Percentiles rank a stretch among this genome's conserved stretches.
Evolutionary conservation across 1,140 invertebrate genomes (phyloP).

Genomic region (Leptoteleia sp.): DNA sequence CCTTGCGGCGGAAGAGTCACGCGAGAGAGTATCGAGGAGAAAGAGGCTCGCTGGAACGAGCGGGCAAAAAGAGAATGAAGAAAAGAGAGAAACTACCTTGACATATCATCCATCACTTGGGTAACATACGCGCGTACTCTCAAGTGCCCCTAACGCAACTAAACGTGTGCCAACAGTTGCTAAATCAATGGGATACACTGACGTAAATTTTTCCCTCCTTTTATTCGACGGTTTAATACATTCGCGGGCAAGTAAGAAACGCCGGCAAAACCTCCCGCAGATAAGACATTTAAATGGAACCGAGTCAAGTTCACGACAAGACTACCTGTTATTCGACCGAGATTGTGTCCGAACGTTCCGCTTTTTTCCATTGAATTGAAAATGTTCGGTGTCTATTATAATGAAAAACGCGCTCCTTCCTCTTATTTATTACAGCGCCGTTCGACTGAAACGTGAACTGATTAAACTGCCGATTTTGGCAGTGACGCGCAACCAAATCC

Average conservation of each 20-base stretch:
- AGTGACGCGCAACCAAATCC: constrained; percentile 1
- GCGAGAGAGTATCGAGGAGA: constrained; percentile 68
- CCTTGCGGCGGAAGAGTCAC: constrained; percentile 73
- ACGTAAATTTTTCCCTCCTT: constrained; percentile 23
- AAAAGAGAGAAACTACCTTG: constrained; percentile 61
- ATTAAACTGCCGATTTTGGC: constrained; percentile 45
- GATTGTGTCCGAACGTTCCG: constrained; percentile 36
- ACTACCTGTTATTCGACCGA: constrained; percentile 43
- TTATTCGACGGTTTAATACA: constrained; percentile 27
- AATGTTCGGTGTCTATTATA: constrained; percentile 43
- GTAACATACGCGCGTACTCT: constrained; percentile 69
- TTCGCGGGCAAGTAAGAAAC: constrained; percentile 41
- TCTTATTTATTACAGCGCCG: constrained; percentile 33
- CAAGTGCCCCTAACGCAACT: constrained; percentile 47
- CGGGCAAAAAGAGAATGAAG: constrained; percentile 37
- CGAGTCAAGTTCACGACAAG: constrained; percentile 54
- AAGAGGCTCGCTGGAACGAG: constrained; percentile 28
- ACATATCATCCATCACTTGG: constrained; percentile 72
- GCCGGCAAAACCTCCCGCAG: constrained; percentile 33
- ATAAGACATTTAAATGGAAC: constrained; percentile 57
- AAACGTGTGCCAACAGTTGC: constrained; percentile 62
- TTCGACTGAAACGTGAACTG: constrained; percentile 1
- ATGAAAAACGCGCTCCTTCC: constrained; percentile 32
- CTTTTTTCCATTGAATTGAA: constrained; percentile 50
- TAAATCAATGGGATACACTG: constrained; percentile 51